Base-by-base conservation (phyloP, 2,113 vertebrate species). In the Thymallus thymallus region DNA sequence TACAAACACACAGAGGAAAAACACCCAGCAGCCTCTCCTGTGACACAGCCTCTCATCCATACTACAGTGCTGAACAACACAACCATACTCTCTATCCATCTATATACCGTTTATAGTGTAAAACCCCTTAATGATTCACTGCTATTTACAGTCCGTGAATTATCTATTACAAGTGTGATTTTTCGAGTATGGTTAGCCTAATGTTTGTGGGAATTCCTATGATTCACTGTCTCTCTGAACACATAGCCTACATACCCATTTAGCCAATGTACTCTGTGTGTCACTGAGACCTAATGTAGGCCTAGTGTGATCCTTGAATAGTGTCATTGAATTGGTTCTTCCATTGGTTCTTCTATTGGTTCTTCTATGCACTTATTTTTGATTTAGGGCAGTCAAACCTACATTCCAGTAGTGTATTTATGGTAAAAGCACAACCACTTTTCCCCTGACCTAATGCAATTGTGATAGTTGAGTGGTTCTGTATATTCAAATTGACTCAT, bases 201-300 rank as follows among this genome's bases (percentile, higher is more conserved):
- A 70, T 83, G 75, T 46, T 76, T 77, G 66, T 80, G 82, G 82
- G 69, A 48, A 82, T 84, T 87, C 76, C 79, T 80, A 76, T 88
- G 85, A 90, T 77, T 88, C 86, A 87, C 76, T 72, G 74, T 83
- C 77, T 84, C 35, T 3, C 76, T 72, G 74, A 16, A 3, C 56
- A 58, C 56, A 18, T 5, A 14, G 35, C 51, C 51, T 14, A 1
- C 35, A 41, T 7, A 2, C 35, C 35, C 51, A 60, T 60, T 60
- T 22, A 60, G 18, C 6, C n/a, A 23, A 5, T 60, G 56, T 60
- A 23, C n/a, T 60, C 6, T 60, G n/a, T 18, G 5, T 60, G 56
- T 60, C 56, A 60, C 6, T 60, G n/a, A 22, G 20, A n/a, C 18
- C n/a, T 51, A 51, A 16, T 51, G 0, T 60, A 10, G n/a, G n/a